Evolutionary conservation across 1,140 invertebrate species (phyloP).

Genomic region (Dysdera silvatica): DNA sequence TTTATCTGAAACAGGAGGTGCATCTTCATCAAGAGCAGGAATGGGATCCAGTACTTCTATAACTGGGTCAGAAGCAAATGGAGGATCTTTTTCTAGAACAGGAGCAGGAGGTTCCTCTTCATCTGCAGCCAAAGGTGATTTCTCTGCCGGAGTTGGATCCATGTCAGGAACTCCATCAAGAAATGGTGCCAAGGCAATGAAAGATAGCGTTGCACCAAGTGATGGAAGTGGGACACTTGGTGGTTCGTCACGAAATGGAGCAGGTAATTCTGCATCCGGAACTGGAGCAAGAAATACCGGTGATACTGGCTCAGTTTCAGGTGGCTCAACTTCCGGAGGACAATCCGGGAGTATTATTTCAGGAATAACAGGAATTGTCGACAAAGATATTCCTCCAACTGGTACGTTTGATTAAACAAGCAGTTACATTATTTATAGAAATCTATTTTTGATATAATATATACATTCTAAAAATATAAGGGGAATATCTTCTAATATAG

Average conservation of each 20-base stretch:
- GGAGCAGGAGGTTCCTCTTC: too few relatives aligned
- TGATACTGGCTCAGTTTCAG: background rate
- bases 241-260: background rate
- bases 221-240: background rate
- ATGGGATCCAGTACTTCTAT: too few relatives aligned
- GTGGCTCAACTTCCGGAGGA: background rate
- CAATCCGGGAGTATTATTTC: conserved; percentile 1
- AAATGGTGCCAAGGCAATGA: too few relatives aligned
- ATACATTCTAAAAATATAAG: too few relatives aligned
- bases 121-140: too few relatives aligned
- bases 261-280: background rate
- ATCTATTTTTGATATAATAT: too few relatives aligned
- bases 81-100: background rate
- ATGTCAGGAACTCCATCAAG: too few relatives aligned
- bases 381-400: conserved; percentile 25
- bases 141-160: too few relatives aligned
- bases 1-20: background rate
- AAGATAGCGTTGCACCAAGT: background rate
- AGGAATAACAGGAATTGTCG: conserved; percentile 20
- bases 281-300: background rate
- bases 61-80: background rate
- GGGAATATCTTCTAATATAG: too few relatives aligned
- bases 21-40: background rate
- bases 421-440: too few relatives aligned
- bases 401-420: conserved; percentile 23